A percentile compares a stretch with the other conserved stretches of the same genome.
These are phyloP conservation scores for Camelus dromedarius DNA, from an alignment of 2,113 vertebrate genomes.

Conservation along the genomic window DNA sequence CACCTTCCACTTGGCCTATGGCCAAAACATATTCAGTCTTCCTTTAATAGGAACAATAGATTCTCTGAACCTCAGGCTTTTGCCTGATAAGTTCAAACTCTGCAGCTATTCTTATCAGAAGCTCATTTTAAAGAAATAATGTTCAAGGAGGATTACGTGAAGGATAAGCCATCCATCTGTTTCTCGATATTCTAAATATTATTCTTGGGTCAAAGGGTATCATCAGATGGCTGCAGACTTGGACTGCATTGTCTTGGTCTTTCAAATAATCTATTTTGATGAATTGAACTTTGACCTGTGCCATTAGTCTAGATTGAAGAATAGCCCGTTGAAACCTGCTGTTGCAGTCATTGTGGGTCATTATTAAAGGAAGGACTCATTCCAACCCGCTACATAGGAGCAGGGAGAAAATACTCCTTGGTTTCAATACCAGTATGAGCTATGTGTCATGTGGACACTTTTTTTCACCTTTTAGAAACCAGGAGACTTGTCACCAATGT, in stretches of 20 bases:
- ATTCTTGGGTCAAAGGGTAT: background rate
- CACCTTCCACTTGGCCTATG: background rate
- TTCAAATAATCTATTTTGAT: slow-evolving; percentile 13
- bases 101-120: slow-evolving; percentile 24
- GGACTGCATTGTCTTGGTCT: background rate
- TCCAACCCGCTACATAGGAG: background rate
- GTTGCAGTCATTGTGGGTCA: background rate
- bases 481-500: background rate
- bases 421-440: background rate
- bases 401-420: background rate
- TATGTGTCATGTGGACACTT: background rate
- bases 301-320: background rate
- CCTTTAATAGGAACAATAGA: background rate
- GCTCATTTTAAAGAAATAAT: slow-evolving; percentile 35
- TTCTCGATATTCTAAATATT: background rate
- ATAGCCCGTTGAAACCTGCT: background rate
- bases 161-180: background rate
- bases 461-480: background rate
- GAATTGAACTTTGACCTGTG: background rate
- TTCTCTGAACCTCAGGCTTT: background rate
- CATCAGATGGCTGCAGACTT: background rate
- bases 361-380: background rate
- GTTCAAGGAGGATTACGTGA: background rate
- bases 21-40: background rate
- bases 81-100: slow-evolving; percentile 22